Base-by-base conservation (phyloP, 2,797 vertebrate species). In the Enteromius thamalakanensis region DNA sequence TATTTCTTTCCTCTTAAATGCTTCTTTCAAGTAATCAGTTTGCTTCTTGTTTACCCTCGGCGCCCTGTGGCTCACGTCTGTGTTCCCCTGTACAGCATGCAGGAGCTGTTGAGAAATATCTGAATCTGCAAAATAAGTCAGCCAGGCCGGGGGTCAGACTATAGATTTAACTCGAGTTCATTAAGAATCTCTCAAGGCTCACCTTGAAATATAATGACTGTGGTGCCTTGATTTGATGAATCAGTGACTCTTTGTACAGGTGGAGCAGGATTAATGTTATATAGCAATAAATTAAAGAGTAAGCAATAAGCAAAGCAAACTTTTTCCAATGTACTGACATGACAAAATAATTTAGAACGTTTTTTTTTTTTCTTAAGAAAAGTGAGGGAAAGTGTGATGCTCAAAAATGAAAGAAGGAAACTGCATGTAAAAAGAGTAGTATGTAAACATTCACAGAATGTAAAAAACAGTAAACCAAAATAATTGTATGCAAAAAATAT, bases 91-190 rank as follows among this genome's bases (percentile, higher is more conserved):
- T n/a, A 21, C 26, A 19, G 69, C 19, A 37, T 42, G 68, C 51
- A 62, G 47, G 12, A 71, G 21, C 21, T 67, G 9, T 42, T 79
- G 29, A 71, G 40, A 80, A 64, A 67, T 76, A 47, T 60, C 23
- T 65, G 23, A 1, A 42, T 42, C 40, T 42, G 8, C 76, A 83
- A 87, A 79, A 77, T 71, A 82, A 75, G 81, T 89, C 85, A 83
- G 86, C 79, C 79, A 67, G n/a, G 88, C 88, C 76, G 81, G 62
- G 71, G 78, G 83, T 85, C 85, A 89, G 86, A 85, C 84, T 81
- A 83, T 89, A 84, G 87, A 90, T 92, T 90, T 85, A 89, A 88
- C 79, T 79, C 67, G 69, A 84, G 65, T 85, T 76, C 82, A 84
- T 88, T 87, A 82, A 58, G 84, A 83, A 79, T 71, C 23, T 69